Evolutionary conservation across 2,888 invertebrate genomes (phyloP).

Genomic region (Prosapia bicincta): DNA sequence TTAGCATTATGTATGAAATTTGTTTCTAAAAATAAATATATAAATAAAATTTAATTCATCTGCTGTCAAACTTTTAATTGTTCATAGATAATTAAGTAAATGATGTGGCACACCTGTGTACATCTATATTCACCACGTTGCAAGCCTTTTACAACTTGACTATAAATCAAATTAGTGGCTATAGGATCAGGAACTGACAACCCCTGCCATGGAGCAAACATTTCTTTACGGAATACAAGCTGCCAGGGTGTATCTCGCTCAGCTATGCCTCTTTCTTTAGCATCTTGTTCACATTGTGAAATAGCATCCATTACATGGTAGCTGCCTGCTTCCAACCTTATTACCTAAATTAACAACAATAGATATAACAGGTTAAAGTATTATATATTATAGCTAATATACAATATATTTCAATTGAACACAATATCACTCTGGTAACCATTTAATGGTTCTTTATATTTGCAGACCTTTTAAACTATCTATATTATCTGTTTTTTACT

Average conservation of each 20-base stretch:
- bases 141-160: constrained; percentile 95
- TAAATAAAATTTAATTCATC: no score
- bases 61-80: no score
- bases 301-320: constrained; percentile 99
- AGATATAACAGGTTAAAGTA: no score
- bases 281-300: constrained; percentile 98
- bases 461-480: no score
- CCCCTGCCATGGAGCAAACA: constrained; percentile 98
- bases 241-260: constrained; percentile 99
- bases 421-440: no score
- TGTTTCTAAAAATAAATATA: no score
- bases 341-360: constrained; percentile 63
- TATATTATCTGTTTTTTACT: no score
- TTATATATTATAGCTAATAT: no score
- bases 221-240: constrained; percentile 94
- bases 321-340: constrained; percentile 95
- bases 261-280: constrained; percentile 98
- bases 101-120: constrained; percentile 58
- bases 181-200: constrained; percentile 89
- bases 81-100: no score
- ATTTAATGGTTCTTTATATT: no score
- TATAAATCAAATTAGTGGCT: constrained; percentile 97
- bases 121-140: constrained; percentile 99
- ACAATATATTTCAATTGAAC: no score
- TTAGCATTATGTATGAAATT: no score